Evolutionary conservation across 1,140 invertebrate species (phyloP), one percentile per base, ranked within the genome.

Genomic region (Samia ricini): DNA sequence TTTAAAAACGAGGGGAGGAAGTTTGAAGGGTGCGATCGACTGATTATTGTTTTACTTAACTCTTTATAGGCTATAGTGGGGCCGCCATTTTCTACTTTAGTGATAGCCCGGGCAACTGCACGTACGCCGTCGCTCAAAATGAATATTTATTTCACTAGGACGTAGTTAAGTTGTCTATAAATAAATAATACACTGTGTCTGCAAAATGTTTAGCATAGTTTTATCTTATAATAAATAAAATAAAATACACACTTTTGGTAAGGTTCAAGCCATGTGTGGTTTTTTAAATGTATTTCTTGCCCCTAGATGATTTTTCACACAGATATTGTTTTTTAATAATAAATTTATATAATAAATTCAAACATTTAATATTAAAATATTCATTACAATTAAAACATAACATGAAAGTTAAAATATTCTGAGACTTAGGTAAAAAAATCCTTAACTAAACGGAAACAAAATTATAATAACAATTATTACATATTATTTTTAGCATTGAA

Each of bases 31-130:
- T 61, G 55, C 76, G 78, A 71, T 76, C 66, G 65, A 71, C 69
- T 79, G 76, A 77, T 76, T 78, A 77, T 81, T 83, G 79, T 82
- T 81, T 83, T 72, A 82, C 68, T 76, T 79, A 74, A 77, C 77
- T 79, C 80, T 83, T 81, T 76, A 77, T 77, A 72, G 69, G 71
- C 56, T 63, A 69, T 64, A 57, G 55, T 64, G 60, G 55, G 61
- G 57, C 58, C 55, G 61, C 56, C 67, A 60, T 48, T 49, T 59
- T 60, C 49, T 23, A 26, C 33, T 42, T 42, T 42, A 42, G 33
- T 42, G 10, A 15, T 42, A 42, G 33, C 10, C 57, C 51, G 18
- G 20, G 15, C 48, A 19, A 60, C 49, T 19, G 49, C 54, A 60
- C 64, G 63, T 15, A 8, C 26, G 3, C 26, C 33, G 4, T 12